Conservation (phyloP, 1,140 invertebrate species). For the Xylocopa sonorina region DNA sequence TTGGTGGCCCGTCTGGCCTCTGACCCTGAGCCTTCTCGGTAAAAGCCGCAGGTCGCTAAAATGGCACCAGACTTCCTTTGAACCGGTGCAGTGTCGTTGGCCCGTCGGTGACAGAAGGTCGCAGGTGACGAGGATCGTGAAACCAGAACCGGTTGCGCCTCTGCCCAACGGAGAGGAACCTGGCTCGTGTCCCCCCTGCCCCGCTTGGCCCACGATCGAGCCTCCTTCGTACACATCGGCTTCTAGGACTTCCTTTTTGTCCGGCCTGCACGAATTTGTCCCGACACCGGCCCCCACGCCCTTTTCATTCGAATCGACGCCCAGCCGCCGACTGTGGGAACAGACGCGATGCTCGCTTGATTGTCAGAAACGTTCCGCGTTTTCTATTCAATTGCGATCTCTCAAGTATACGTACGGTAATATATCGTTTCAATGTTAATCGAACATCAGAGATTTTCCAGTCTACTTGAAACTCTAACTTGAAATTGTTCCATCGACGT, state of each 20-base stretch:
- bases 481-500: too few relatives aligned
- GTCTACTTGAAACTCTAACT: too few relatives aligned
- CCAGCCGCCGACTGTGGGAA: constrained; percentile 27
- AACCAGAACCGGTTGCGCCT: constrained; percentile 66
- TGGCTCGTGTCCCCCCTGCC: constrained; percentile 32
- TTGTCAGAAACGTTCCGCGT: too few relatives aligned
- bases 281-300: constrained; percentile 6
- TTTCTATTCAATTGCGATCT: too few relatives aligned
- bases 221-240: constrained; percentile 32
- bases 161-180: constrained; percentile 52
- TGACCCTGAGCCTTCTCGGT: constrained; percentile 70
- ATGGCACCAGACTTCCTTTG: constrained; percentile 72
- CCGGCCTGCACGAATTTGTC: constrained; percentile 29
- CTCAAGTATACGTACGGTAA: too few relatives aligned
- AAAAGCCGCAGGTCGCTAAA: constrained; percentile 69
- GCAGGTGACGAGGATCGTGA: constrained; percentile 69
- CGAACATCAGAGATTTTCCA: too few relatives aligned
- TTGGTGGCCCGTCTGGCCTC: constrained; percentile 69
- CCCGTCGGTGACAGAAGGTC: constrained; percentile 69
- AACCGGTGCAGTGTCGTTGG: constrained; percentile 70
- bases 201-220: constrained; percentile 11
- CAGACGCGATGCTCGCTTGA: background rate
- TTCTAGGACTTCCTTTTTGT: constrained; percentile 59
- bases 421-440: too few relatives aligned
- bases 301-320: constrained; percentile 27